phyloP scores from a whole-genome alignment of 2,888 invertebrate species.

The Heliothis peltigera region DNA sequence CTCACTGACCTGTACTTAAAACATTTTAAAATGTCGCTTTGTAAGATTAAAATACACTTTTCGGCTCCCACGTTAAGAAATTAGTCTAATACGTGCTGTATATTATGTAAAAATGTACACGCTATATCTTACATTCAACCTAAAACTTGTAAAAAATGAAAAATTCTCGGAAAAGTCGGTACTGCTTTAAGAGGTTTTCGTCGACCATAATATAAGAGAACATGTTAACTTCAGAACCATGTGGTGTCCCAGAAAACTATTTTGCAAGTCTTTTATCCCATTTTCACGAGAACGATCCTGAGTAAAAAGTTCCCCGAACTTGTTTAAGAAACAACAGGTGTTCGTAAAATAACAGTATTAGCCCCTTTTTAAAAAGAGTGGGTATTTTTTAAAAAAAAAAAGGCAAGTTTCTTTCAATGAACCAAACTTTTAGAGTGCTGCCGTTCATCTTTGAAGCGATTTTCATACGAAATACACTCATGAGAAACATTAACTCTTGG shows the following conservation, averaged over 20 bases:
- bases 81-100: slow-evolving; percentile 47
- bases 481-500: slow-evolving; percentile 38
- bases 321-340: slow-evolving; percentile 86
- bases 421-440: slow-evolving; percentile 61
- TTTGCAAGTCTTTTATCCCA: slow-evolving; percentile 88
- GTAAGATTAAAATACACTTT: slow-evolving; percentile 35
- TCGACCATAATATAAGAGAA: slow-evolving; percentile 74
- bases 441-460: slow-evolving; percentile 46
- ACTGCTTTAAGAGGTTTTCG: slow-evolving; percentile 68
- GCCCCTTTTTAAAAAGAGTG: slow-evolving; percentile 66
- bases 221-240: slow-evolving; percentile 83
- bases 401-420: slow-evolving; percentile 68
- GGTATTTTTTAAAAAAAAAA: slow-evolving; percentile 63
- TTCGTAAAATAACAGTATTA: slow-evolving; percentile 80
- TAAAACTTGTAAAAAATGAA: slow-evolving; percentile 52
- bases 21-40: background rate
- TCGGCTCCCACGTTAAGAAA: slow-evolving; percentile 35
- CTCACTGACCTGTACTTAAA: too few relatives aligned
- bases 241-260: slow-evolving; percentile 88
- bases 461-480: slow-evolving; percentile 42
- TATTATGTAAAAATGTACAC: slow-evolving; percentile 49
- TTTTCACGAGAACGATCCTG: slow-evolving; percentile 78
- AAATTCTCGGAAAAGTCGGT: slow-evolving; percentile 61
- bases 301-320: slow-evolving; percentile 87
- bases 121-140: slow-evolving; percentile 51